Evolutionary conservation across 2,888 invertebrate genomes (phyloP).

Genomic region (Rotaria socialis): DNA sequence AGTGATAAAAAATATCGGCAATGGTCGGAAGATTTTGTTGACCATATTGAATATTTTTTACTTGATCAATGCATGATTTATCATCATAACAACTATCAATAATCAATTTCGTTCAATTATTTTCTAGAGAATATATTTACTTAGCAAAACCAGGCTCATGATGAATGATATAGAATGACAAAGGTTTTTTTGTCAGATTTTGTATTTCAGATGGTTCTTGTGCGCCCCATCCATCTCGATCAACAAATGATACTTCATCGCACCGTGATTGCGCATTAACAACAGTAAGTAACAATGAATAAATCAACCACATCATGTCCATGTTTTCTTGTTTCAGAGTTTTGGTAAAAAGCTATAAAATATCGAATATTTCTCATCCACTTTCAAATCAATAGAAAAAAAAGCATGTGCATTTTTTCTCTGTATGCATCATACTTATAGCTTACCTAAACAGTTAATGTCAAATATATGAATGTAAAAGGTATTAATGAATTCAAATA

Average conservation of each 20-base stretch:
- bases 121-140: not conserved
- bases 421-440: too few relatives aligned
- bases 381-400: too few relatives aligned
- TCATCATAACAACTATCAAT: constrained; percentile 45
- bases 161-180: constrained; percentile 48
- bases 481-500: too few relatives aligned
- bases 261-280: not conserved
- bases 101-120: not conserved
- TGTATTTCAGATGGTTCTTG: constrained; percentile 40
- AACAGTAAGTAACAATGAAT: not conserved
- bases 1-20: constrained; percentile 59
- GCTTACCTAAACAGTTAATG: too few relatives aligned
- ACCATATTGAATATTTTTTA: too few relatives aligned
- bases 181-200: constrained; percentile 41
- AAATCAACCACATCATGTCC: not conserved
- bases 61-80: constrained; percentile 45
- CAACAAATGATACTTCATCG: not conserved
- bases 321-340: not conserved
- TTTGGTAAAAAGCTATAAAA: too few relatives aligned
- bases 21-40: constrained; percentile 61
- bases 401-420: too few relatives aligned
- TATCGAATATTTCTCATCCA: too few relatives aligned
- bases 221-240: constrained; percentile 48
- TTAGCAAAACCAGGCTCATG: constrained; percentile 47
- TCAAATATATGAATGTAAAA: too few relatives aligned